These are phyloP conservation scores for Mirounga angustirostris DNA, from an alignment of 2,113 vertebrate genomes.

Conservation along the genomic window DNA sequence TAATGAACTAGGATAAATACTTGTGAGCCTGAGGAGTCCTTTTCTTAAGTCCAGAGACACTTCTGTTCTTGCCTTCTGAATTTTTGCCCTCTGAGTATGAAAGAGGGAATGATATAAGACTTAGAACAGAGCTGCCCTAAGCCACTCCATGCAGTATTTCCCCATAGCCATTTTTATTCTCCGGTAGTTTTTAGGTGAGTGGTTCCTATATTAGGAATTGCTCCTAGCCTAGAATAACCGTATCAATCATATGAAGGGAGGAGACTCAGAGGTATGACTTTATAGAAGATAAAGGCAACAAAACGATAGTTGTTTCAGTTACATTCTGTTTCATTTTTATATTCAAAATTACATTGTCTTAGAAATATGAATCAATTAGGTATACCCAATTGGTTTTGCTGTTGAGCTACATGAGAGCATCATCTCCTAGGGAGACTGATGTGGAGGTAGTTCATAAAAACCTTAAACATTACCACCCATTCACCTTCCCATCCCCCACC, in stretches of 20 bases:
- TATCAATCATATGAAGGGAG: neutral
- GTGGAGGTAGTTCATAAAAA: neutral
- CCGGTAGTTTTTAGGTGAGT: neutral
- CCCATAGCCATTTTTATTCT: neutral
- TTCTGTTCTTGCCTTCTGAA: neutral
- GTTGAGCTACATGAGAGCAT: neutral
- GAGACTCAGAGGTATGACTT: slow-evolving; percentile 27
- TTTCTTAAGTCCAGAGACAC: neutral
- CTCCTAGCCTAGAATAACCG: neutral
- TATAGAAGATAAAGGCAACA: neutral
- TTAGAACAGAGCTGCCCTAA: neutral
- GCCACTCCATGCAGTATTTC: neutral
- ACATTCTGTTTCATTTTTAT: neutral
- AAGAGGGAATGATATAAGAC: neutral
- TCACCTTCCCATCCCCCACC: neutral
- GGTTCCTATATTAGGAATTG: neutral
- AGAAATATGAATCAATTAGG: neutral
- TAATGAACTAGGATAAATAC: neutral
- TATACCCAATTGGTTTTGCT: neutral
- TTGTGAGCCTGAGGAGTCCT: neutral
- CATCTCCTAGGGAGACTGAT: neutral
- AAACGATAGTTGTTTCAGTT: neutral
- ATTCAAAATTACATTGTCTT: neutral
- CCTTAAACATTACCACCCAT: neutral
- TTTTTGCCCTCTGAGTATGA: neutral